These are phyloP conservation scores for Anser brachyrhynchus DNA, from an alignment of 2,113 vertebrate species.

Conservation along the genomic window DNA sequence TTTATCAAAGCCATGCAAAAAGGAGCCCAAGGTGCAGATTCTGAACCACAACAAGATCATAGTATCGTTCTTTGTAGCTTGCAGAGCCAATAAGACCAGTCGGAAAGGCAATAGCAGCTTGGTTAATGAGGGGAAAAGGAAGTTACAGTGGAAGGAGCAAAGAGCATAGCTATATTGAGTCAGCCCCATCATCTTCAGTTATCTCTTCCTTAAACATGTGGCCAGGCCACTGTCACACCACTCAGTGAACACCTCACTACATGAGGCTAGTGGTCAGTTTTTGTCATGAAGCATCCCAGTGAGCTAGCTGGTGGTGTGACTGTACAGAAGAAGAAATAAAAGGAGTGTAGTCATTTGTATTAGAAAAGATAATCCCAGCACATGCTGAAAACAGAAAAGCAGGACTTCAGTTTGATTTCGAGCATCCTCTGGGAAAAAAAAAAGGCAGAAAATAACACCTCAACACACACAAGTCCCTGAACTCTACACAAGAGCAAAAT, in stretches of 20 bases:
- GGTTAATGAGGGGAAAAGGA: not conserved
- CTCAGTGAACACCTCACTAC: not conserved
- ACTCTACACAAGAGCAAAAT: not conserved
- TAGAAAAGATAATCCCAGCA: not conserved
- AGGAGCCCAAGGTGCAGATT: not conserved
- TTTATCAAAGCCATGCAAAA: not conserved
- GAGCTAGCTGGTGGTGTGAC: not conserved
- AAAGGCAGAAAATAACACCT: not conserved
- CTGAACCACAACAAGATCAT: not conserved
- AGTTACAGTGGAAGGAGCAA: not conserved
- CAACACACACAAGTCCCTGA: not conserved
- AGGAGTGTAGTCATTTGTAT: not conserved
- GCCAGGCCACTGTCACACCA: not conserved
- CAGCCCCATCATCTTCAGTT: not conserved
- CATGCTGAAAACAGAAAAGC: not conserved
- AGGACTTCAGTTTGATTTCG: not conserved
- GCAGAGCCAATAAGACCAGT: not conserved
- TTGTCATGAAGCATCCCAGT: not conserved
- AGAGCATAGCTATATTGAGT: not conserved
- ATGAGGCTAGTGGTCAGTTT: not conserved
- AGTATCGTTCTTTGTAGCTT: not conserved
- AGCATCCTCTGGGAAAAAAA: not conserved
- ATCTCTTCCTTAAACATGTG: not conserved
- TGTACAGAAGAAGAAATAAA: not conserved
- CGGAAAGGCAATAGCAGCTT: not conserved